These are phyloP conservation scores for Eulemur coronatus DNA, from an alignment of 2,797 vertebrate species.

Conservation along the genomic window DNA sequence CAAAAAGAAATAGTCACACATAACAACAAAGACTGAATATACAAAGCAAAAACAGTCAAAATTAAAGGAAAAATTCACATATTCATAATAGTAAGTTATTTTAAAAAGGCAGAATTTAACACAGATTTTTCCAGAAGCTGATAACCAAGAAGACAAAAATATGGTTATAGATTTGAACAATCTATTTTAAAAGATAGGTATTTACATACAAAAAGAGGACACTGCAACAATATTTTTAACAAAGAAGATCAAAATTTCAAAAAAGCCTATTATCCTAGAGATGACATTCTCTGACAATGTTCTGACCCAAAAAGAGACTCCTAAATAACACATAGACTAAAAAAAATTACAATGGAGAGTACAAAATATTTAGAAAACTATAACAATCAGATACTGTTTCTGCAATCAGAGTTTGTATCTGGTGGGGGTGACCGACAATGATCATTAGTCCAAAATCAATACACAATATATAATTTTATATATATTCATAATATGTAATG, in stretches of 20 bases:
- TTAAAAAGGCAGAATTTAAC: neutral
- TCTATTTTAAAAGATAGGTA: neutral
- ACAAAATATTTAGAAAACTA: neutral
- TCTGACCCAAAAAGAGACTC: neutral
- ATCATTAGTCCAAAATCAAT: neutral
- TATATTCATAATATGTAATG: neutral
- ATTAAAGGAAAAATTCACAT: neutral
- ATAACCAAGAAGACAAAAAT: neutral
- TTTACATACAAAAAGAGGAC: neutral
- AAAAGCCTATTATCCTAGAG: neutral
- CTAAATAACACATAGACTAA: neutral
- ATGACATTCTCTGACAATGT: neutral
- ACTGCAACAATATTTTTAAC: neutral
- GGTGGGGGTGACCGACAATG: neutral
- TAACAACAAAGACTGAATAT: neutral
- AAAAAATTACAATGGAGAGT: neutral
- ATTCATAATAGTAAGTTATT: neutral
- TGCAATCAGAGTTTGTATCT: neutral
- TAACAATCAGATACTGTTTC: neutral
- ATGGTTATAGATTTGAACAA: neutral
- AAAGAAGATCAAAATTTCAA: slow-evolving; percentile 3
- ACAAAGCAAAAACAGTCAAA: neutral
- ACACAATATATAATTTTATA: neutral
- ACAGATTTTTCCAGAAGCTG: neutral
- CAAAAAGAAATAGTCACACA: neutral